Conservation (phyloP, 2,888 invertebrate species). For the Phortica magna region DNA sequence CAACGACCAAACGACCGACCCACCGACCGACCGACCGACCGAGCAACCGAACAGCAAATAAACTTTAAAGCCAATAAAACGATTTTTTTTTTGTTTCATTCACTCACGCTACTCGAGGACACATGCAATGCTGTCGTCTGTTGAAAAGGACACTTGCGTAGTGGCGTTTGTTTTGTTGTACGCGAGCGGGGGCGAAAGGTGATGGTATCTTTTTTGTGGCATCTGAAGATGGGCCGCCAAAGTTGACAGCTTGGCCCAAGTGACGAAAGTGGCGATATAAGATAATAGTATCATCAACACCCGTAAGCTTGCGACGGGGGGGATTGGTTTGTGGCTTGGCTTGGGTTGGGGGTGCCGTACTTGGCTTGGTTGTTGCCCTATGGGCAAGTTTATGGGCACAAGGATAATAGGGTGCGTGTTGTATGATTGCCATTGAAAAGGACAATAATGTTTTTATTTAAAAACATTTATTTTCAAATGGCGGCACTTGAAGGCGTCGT, state of each 20-base stretch:
- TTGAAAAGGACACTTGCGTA: slow-evolving; percentile 15
- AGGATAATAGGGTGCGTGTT: slow-evolving; percentile 3
- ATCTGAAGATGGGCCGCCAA: slow-evolving; percentile 55
- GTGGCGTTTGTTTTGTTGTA: slow-evolving; percentile 44
- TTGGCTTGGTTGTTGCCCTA: slow-evolving; percentile 30
- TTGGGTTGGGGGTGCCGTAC: slow-evolving; percentile 4
- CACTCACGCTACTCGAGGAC: slow-evolving; percentile 7
- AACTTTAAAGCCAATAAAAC: slow-evolving; percentile 76
- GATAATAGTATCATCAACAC: slow-evolving; percentile 77
- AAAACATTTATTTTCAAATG: slow-evolving; percentile 51
- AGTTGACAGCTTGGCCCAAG: slow-evolving; percentile 54
- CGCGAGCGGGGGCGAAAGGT: slow-evolving; percentile 55
- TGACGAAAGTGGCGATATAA: slow-evolving; percentile 62
- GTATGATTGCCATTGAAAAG: slow-evolving; percentile 39
- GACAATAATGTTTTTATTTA: slow-evolving; percentile 54
- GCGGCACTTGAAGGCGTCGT: slow-evolving; percentile 51
- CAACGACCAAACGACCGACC: neutral
- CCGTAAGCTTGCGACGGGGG: slow-evolving; percentile 40
- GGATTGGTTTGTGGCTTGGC: slow-evolving; percentile 4
- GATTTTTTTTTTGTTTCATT: slow-evolving; percentile 60
- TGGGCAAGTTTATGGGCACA: neutral
- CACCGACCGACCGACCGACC: slow-evolving; percentile 44
- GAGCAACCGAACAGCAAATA: slow-evolving; percentile 64
- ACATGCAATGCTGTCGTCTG: neutral
- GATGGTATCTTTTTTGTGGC: slow-evolving; percentile 48